Conservation (phyloP, 2,113 vertebrate genomes). For the Melanerpes aurifrons region DNA sequence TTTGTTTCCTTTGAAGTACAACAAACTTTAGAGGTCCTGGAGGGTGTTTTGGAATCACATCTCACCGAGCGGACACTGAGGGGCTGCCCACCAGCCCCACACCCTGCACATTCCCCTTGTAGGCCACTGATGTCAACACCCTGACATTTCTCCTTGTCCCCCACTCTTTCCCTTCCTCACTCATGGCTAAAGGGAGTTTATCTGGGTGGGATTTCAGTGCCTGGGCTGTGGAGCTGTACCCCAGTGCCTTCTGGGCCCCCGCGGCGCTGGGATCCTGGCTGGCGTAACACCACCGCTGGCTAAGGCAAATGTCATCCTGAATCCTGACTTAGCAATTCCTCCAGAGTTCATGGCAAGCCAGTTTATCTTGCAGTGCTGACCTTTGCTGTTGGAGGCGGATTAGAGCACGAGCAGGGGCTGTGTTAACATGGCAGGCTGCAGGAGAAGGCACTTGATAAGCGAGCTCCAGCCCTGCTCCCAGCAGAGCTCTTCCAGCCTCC, state of each 20-base stretch:
- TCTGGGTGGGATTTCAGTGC: not conserved
- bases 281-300: not conserved
- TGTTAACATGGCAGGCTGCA: constrained; percentile 2
- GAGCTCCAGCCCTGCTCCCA: not conserved
- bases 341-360: constrained; percentile 8
- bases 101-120: not conserved
- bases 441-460: not conserved
- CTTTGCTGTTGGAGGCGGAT: constrained; percentile 14
- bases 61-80: not conserved
- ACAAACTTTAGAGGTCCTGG: fast-evolving
- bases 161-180: not conserved
- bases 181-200: not conserved
- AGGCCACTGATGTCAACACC: not conserved
- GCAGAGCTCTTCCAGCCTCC: not conserved
- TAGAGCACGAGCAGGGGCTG: not conserved
- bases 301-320: constrained; percentile 20
- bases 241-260: not conserved
- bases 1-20: not conserved
- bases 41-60: not conserved
- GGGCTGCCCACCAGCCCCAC: not conserved
- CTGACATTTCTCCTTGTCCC: not conserved
- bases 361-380: constrained; percentile 46
- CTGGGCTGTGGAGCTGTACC: not conserved
- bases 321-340: constrained; percentile 17
- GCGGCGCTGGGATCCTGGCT: not conserved